Base-by-base conservation (phyloP, 2,113 vertebrate genomes). In the Rostratula benghalensis region DNA sequence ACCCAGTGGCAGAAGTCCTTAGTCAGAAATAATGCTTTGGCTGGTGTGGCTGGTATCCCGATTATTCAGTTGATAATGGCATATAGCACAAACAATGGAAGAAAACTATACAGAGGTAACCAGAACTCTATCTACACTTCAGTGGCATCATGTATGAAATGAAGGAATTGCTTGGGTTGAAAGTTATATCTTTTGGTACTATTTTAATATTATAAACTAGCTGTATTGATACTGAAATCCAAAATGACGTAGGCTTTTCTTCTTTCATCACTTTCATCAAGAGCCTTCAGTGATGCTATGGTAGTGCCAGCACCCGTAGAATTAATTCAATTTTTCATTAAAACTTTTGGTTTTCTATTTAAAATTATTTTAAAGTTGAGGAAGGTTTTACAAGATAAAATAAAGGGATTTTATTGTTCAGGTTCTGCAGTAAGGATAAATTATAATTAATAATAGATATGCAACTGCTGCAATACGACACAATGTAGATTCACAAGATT, bases 361-460 rank as follows among this genome's bases (percentile, higher is more conserved):
- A 35, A 89, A 73, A 21, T 43, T 0, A 68, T 89, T 94, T 94
- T 53, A 15, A 96, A 84, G 30, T 13, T 13, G 63, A 93, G 35
- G 11, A 83, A 73, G 13, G 8, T 78, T 73, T 23, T 83, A n/a
- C 25, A 82, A 87, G 59, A 89, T 50, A 89, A 95, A 92, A 83
- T 35, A 30, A 10, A 27, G 43, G 22, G n/a, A 50, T 85, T 93
- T 94, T 10, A 81, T 87, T 91, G 35, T 76, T n/a, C 50, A 75
- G 27, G 43, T 60, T 84, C 48, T 63, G 20, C 31, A 74, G 30
- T 30, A 60, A 78, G 65, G 68, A 46, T 77, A 95, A 96, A 96
- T 96, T 79, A 91, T 83, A 91, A 95, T 89, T 77, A 93, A 95
- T 89, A 87, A 91, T 68, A 85, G 41, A 75, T 79, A 61, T 15